Conservation (phyloP, 2,888 invertebrate genomes). For the Drosophila falleni region DNA sequence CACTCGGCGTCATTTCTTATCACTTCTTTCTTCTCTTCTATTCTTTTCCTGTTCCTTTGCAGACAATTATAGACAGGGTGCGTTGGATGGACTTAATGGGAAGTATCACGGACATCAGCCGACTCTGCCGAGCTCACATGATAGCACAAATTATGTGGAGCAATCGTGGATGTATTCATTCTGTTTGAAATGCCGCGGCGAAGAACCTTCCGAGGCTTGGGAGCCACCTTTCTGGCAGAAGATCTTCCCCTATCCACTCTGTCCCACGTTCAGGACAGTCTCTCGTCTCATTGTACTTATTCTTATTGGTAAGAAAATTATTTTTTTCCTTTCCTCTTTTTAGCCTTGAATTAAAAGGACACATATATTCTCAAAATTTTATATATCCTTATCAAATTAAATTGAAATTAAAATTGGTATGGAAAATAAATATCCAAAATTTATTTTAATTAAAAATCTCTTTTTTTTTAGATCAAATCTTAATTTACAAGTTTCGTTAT, state of each 20-base stretch:
- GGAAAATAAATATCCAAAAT: no score
- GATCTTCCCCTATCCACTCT: constrained; percentile 93
- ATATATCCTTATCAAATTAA: no score
- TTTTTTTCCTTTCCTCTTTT: neutral
- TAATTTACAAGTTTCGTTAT: no score
- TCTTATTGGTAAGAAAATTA: constrained; percentile 88
- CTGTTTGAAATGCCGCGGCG: constrained; percentile 92
- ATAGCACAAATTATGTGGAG: constrained; percentile 77
- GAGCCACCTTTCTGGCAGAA: constrained; percentile 93
- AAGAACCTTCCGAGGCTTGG: constrained; percentile 92
- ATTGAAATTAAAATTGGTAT: no score
- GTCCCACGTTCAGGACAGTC: constrained; percentile 93
- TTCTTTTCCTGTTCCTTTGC: constrained; percentile 32
- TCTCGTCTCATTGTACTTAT: constrained; percentile 91
- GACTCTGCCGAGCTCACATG: constrained; percentile 31
- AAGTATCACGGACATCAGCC: constrained; percentile 78
- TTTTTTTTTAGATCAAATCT: neutral
- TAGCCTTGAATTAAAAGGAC: neutral
- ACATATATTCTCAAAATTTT: neutral
- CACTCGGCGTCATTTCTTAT: constrained; percentile 46
- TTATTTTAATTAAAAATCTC: no score
- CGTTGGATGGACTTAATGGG: constrained; percentile 81
- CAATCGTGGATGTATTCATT: constrained; percentile 93
- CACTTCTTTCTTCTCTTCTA: neutral
- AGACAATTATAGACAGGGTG: constrained; percentile 81